Conservation (phyloP, 2,797 vertebrate species). For the Odontamblyopus lacepedii region DNA sequence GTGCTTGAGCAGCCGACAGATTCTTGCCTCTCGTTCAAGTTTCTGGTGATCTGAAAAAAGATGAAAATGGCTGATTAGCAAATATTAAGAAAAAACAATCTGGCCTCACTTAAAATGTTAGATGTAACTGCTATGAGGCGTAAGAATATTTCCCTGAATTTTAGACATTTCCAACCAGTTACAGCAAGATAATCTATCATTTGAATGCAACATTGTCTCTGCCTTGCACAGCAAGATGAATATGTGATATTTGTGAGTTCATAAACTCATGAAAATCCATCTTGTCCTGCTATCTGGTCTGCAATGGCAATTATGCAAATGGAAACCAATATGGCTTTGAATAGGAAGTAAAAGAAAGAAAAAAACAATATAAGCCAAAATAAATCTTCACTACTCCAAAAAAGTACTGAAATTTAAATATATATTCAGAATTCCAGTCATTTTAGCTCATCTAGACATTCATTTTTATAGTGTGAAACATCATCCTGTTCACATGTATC, state of each 20-base stretch:
- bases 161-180: too few relatives aligned
- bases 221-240: too few relatives aligned
- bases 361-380: not conserved
- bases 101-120: not conserved
- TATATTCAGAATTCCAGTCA: too few relatives aligned
- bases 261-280: too few relatives aligned
- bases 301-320: too few relatives aligned
- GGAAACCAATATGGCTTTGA: not conserved
- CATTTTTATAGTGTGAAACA: not conserved
- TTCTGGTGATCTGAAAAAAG: slow-evolving; percentile 92
- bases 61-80: not conserved
- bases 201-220: too few relatives aligned
- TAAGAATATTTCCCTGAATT: not conserved
- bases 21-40: slow-evolving; percentile 96
- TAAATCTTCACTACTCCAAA: not conserved
- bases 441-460: not conserved
- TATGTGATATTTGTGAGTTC: too few relatives aligned
- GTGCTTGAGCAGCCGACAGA: slow-evolving; percentile 96
- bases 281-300: too few relatives aligned
- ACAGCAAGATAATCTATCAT: too few relatives aligned
- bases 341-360: not conserved
- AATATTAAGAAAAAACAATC: not conserved
- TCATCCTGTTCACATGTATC: not conserved
- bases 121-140: too few relatives aligned
- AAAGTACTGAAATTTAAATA: slow-evolving; percentile 6